A percentile compares a stretch with the other conserved stretches of the same genome.
Evolutionary conservation across 2,113 vertebrate species (phyloP).

Genomic region (Seriola aureovittata): DNA sequence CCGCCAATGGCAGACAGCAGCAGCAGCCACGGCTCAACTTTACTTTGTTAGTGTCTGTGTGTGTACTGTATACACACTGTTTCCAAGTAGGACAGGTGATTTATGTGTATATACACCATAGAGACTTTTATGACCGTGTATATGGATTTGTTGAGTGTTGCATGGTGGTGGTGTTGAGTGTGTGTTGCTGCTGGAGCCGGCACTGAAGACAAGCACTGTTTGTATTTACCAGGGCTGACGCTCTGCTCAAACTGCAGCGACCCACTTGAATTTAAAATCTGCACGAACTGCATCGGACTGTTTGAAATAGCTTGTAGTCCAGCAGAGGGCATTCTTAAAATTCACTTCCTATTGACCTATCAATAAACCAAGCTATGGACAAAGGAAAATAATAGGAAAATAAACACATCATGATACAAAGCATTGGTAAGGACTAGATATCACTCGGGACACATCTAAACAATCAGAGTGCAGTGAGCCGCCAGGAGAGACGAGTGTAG

Average conservation of each 20-base stretch:
- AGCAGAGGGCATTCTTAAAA: conserved; percentile 8
- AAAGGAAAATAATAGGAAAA: no score
- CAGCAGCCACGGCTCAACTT: conserved; percentile 54
- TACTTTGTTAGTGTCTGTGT: conserved; percentile 64
- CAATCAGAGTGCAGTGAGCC: no score
- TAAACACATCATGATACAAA: no score
- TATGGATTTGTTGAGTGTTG: conserved; percentile 40
- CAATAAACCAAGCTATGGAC: background rate
- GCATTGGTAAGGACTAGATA: no score
- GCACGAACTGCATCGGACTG: background rate
- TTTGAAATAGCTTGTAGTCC: background rate
- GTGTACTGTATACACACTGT: conserved; percentile 60
- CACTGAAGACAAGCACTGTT: conserved; percentile 54
- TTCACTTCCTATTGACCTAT: background rate
- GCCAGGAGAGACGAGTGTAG: no score
- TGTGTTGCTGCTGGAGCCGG: conserved; percentile 20
- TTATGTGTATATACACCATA: conserved; percentile 51
- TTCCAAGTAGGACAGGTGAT: conserved; percentile 50
- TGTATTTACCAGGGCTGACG: conserved; percentile 26
- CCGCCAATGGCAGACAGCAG: conserved; percentile 38
- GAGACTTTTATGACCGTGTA: conserved; percentile 58
- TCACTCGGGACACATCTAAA: no score
- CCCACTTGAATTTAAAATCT: background rate
- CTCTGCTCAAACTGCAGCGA: background rate
- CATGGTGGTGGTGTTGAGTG: conserved; percentile 5